phyloP scores from a whole-genome alignment of 2,888 invertebrate species.

The Drosophila mulleri region DNA sequence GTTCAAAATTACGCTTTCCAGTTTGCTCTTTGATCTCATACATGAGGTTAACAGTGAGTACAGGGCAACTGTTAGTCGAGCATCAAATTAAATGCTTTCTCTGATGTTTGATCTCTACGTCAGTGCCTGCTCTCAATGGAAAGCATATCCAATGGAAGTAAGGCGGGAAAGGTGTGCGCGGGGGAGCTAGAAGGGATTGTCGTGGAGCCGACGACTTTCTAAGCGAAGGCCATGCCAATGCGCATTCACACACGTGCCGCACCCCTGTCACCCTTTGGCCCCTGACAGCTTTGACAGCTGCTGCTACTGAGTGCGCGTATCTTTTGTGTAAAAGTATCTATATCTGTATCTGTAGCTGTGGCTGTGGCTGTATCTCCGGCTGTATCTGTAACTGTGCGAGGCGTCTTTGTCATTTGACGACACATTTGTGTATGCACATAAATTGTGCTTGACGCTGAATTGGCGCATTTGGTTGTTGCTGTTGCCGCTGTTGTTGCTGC shows the following conservation, averaged over 20 bases:
- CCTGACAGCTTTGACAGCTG: conserved; percentile 26
- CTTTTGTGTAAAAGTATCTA: conserved; percentile 28
- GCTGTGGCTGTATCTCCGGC: conserved; percentile 13
- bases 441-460: conserved; percentile 49
- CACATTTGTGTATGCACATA: conserved; percentile 39
- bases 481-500: conserved; percentile 6
- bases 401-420: conserved; percentile 53
- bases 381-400: conserved; percentile 34
- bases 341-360: conserved; percentile 13
- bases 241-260: conserved; percentile 35
- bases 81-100: not conserved
- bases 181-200: not conserved
- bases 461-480: conserved; percentile 49
- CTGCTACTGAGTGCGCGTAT: conserved; percentile 26
- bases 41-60: too few species aligned
- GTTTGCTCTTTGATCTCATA: not conserved
- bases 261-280: conserved; percentile 14
- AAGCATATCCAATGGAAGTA: conserved; percentile 12
- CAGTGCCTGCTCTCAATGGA: conserved; percentile 11
- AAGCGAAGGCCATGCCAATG: conserved; percentile 33
- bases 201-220: conserved; percentile 20
- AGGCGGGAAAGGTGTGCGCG: too few species aligned
- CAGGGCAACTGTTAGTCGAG: conserved; percentile 6
- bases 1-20: not conserved
- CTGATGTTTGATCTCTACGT: conserved; percentile 7